Evolutionary conservation across 1,140 invertebrate genomes (phyloP), one percentile per base, ranked within the genome.

Genomic region (Drosophila rhopaloa): DNA sequence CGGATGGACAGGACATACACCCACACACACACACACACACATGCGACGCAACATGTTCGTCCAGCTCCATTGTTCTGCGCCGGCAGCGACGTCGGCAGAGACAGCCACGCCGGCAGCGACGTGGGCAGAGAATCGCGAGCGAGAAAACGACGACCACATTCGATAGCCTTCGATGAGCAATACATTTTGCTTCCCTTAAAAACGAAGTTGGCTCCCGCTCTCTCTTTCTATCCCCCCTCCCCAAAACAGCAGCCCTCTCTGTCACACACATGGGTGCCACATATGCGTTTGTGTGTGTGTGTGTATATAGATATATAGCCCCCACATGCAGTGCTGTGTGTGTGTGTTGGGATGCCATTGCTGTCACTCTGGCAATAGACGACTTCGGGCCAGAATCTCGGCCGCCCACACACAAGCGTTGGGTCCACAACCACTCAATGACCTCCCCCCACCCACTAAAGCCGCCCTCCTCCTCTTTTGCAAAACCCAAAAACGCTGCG

Each of bases 161-260:
- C 84, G 84, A 89, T 89, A 89, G 85, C 84, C 84, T 89, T 89
- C 84, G 84, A 89, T 89, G 84, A 89, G 84, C 84, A 89, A 89
- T 89, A 85, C 81, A 85, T 85, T 85, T 85, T 86, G 81, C 81
- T 89, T 89, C 84, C 84, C 84, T 84, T 84, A 89, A 80, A 89
- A 72, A 61, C 66, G 82, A 72, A 74, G 81, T 59, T 53, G 59
- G 43, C 48, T 32, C 14, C 32, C 38, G n/a, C 32, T 29, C 19
- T 65, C 63, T 51, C 73, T 62, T 57, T 16, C 46, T 57, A 38
- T 27, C 68, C 41, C 38, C 32, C 56, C 27, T 46, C 32, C 55
- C 44, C 11, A 6, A 9, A 40, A 13, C 4, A 35, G 9, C 10
- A 46, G 29, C 41, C 57, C 29, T 48, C 60, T 53, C 55, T 43